Base-by-base conservation (phyloP, 2,797 vertebrate genomes). In the Poecilia velifera region DNA sequence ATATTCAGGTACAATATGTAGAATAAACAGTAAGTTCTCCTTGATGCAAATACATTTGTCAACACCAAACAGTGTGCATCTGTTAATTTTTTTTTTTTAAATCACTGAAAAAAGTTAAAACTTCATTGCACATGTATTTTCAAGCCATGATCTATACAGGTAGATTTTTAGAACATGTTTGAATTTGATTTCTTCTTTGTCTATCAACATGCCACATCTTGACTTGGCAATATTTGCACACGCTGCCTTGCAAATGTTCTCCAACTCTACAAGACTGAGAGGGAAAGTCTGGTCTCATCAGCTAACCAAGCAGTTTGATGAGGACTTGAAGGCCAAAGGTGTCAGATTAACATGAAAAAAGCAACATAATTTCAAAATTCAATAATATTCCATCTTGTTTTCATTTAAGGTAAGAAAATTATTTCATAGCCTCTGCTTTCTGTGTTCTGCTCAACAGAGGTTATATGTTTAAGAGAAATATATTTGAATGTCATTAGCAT, bases 1-100 rank as follows among this genome's bases (percentile, higher is more conserved):
- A 75, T 39, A 28, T 22, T 81, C 34, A 74, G 53, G 43, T 28
- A 28, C n/a, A 57, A 57, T 82, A 78, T 55, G n/a, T 64, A 57
- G 18, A 0, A 22, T 74, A 55, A 34, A 72, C 22, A 6, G 1
- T 53, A 73, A 39, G 20, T 68, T 68, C 22, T 68, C 3, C 20
- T 12, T 22, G 13, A 31, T 28, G 57, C 4, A 31, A 66, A 1
- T 39, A 39, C 2, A 68, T 25, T 25, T 68, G 36, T 41, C 64
- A 68, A 39, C 64, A 41, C 36, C 36, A 66, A 66, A 66, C 2
- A 68, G 20, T 25, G 20, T 68, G 36, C 9, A 68, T 41, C 10
- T 41, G 18, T 68, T 41, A 68, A 68, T 10, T 1, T 53, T 6
- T 18, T 6, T 18, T 49, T 49, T 49, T 20, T 18, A 49, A 47